These are phyloP conservation scores for Protosalanx chinensis DNA, from an alignment of 2,797 vertebrate species.

Conservation along the genomic window DNA sequence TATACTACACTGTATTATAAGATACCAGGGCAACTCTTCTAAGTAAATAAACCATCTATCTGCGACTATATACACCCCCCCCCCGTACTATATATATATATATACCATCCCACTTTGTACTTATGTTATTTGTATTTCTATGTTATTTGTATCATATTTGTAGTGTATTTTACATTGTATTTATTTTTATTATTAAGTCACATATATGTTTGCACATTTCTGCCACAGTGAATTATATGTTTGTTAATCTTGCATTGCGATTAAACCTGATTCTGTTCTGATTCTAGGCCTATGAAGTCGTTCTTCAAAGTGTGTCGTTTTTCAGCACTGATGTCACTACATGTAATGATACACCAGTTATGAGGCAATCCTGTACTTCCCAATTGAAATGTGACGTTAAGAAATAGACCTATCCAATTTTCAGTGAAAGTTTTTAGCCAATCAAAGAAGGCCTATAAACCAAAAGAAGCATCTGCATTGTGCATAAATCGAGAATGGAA, in stretches of 20 bases:
- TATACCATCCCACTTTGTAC: too few relatives aligned
- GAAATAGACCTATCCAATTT: neutral
- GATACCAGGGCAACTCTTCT: constrained; percentile 9
- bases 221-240: too few relatives aligned
- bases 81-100: too few relatives aligned
- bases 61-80: constrained; percentile 33
- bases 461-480: neutral
- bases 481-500: too few relatives aligned
- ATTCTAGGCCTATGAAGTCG: constrained; percentile 20
- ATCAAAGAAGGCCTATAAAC: neutral
- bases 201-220: too few relatives aligned
- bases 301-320: constrained; percentile 47
- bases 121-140: too few relatives aligned
- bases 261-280: too few relatives aligned
- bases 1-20: neutral
- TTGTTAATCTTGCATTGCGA: too few relatives aligned
- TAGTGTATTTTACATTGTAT: too few relatives aligned
- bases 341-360: constrained; percentile 44
- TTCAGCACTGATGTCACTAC: constrained; percentile 51
- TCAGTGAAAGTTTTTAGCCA: neutral
- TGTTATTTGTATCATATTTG: too few relatives aligned
- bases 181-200: too few relatives aligned
- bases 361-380: constrained; percentile 51
- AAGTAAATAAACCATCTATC: constrained; percentile 46
- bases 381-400: constrained; percentile 27